Evolutionary conservation across 1,140 invertebrate genomes (phyloP).

Genomic region (Zaprionus tsacasi): DNA sequence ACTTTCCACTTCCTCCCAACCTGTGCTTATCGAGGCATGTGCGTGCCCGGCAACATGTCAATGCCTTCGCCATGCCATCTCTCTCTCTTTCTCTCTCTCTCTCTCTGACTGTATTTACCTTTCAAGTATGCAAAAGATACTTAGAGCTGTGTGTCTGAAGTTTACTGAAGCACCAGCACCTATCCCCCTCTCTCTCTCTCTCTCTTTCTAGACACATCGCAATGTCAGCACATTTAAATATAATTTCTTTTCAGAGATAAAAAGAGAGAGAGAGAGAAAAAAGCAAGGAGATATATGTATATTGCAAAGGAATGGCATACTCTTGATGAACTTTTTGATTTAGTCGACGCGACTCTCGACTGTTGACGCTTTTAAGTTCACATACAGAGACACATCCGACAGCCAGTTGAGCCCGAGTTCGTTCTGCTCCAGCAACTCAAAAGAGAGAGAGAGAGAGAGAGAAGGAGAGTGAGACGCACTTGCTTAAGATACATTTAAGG

Average conservation of each 20-base stretch:
- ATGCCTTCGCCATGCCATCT: conserved; percentile 8
- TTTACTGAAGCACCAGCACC: neutral
- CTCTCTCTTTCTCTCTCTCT: no score
- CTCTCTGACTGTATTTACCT: conserved; percentile 17
- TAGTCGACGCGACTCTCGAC: conserved; percentile 3
- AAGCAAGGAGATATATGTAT: neutral
- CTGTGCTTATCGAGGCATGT: conserved; percentile 16
- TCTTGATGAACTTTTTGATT: conserved; percentile 29
- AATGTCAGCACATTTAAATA: conserved; percentile 56
- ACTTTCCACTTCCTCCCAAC: neutral
- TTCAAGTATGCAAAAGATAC: conserved; percentile 11
- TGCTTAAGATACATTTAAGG: neutral
- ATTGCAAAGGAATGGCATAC: neutral
- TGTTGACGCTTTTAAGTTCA: conserved; percentile 25
- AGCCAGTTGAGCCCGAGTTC: conserved; percentile 12
- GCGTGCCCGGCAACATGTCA: conserved; percentile 34
- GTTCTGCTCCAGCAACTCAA: conserved; percentile 15
- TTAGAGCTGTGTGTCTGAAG: conserved; percentile 14
- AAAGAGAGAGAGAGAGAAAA: neutral
- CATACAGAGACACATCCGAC: conserved; percentile 33
- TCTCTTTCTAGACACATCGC: neutral
- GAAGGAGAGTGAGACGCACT: neutral
- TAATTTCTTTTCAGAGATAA: conserved; percentile 44
- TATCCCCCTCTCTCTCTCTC: neutral
- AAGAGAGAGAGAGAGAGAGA: neutral